phyloP scores from a whole-genome alignment of 1,140 invertebrate species.

The Anoplolepis gracilipes region DNA sequence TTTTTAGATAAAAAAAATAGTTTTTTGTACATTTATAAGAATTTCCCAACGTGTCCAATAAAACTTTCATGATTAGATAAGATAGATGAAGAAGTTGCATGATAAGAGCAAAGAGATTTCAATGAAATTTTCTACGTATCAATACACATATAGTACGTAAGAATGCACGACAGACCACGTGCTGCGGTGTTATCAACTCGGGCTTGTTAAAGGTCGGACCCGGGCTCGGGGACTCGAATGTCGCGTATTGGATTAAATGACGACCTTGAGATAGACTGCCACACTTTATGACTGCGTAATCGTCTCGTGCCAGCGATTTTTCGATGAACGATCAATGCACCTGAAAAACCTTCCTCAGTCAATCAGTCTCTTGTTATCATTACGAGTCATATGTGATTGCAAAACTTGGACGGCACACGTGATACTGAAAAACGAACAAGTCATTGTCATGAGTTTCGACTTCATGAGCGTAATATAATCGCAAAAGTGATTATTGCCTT shows the following conservation, averaged over 20 bases:
- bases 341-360: constrained; percentile 45
- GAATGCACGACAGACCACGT: background rate
- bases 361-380: constrained; percentile 16
- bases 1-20: background rate
- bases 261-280: constrained; percentile 59
- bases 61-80: background rate
- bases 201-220: background rate
- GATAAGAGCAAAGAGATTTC: background rate
- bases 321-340: constrained; percentile 63
- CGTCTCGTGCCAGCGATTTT: background rate
- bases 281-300: background rate
- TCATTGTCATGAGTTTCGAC: background rate
- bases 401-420: background rate
- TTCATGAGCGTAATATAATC: background rate
- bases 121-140: background rate
- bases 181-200: constrained; percentile 5
- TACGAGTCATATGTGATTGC: background rate
- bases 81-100: background rate
- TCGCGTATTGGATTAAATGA: constrained; percentile 70
- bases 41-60: background rate
- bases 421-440: background rate
- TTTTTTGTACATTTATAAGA: background rate
- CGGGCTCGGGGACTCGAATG: constrained; percentile 32
- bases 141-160: background rate
- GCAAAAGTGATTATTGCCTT: background rate